phyloP scores from a whole-genome alignment of 1,140 invertebrate genomes.

The Papilio helenus region DNA sequence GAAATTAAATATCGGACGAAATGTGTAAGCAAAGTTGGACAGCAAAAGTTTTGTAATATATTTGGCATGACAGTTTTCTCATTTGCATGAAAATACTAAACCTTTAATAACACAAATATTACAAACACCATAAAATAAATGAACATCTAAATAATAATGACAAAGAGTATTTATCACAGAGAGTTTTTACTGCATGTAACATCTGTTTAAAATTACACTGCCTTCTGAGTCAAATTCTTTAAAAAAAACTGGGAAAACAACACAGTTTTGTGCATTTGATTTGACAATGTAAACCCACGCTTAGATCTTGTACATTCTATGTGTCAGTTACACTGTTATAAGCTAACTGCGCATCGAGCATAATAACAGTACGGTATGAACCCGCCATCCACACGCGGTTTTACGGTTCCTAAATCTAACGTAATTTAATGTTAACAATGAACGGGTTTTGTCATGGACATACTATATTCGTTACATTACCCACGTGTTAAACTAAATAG shows the following conservation, averaged over 20 bases:
- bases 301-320: background rate
- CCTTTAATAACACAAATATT: background rate
- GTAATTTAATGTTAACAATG: constrained; percentile 1
- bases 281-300: background rate
- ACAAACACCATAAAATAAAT: background rate
- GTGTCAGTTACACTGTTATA: background rate
- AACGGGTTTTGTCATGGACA: constrained; percentile 4
- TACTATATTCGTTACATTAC: too few relatives aligned
- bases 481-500: too few relatives aligned
- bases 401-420: background rate
- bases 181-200: background rate
- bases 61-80: background rate
- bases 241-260: background rate
- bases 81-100: background rate
- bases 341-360: background rate
- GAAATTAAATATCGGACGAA: constrained; percentile 20
- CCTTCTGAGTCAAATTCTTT: background rate
- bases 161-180: background rate
- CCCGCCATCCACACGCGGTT: background rate
- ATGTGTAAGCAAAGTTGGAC: background rate
- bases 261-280: background rate
- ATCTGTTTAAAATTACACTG: too few relatives aligned
- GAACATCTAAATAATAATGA: background rate
- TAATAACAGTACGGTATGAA: background rate
- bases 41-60: constrained; percentile 10